A percentile compares a stretch with the other conserved stretches of the same genome.
Evolutionary conservation across 2,113 vertebrate genomes (phyloP).

Genomic region (Phyllostomus hastatus): DNA sequence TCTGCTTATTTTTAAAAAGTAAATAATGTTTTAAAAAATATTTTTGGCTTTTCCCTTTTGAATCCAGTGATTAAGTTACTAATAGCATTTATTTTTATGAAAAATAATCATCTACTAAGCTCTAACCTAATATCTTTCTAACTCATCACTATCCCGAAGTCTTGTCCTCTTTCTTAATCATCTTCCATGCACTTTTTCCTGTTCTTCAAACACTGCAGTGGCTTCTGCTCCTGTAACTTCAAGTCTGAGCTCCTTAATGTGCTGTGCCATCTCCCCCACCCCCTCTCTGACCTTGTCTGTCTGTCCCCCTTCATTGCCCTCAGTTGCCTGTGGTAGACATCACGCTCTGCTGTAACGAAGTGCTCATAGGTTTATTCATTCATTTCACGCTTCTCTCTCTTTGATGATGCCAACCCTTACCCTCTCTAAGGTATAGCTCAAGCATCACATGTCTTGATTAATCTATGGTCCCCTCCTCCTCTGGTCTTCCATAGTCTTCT

Average conservation of each 20-base stretch:
- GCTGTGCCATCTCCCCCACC: accelerated
- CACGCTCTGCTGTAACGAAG: neutral
- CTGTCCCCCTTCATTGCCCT: neutral
- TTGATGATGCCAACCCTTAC: too few species aligned
- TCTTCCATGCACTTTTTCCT: neutral
- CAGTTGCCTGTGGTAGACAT: neutral
- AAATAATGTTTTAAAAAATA: neutral
- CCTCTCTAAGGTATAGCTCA: neutral
- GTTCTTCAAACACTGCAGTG: neutral
- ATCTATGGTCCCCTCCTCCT: neutral
- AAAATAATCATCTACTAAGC: neutral
- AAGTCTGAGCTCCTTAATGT: neutral
- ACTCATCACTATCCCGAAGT: neutral
- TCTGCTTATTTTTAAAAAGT: neutral
- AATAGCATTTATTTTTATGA: neutral
- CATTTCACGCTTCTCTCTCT: neutral
- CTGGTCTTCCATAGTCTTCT: neutral
- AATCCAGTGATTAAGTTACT: neutral
- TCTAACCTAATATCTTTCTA: neutral
- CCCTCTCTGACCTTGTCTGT: too few species aligned
- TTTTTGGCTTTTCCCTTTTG: neutral
- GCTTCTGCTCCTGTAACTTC: neutral
- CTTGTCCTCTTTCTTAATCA: neutral
- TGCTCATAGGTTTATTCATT: neutral
- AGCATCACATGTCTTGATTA: neutral